Base-by-base conservation (phyloP, 2,888 invertebrate genomes). In the Carcina quercana region DNA sequence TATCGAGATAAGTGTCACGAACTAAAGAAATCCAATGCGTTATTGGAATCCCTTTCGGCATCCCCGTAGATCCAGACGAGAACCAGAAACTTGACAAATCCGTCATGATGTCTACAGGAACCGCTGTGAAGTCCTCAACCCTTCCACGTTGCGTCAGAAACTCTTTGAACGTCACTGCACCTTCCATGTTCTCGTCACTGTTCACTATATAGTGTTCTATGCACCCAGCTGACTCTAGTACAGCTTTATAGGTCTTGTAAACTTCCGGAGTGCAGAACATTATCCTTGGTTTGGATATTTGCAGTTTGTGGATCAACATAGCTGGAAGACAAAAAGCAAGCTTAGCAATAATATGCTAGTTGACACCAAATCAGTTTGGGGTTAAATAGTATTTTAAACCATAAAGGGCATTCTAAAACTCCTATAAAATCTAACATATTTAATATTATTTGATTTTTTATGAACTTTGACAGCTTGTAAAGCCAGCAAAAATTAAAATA, bases 11-110 rank as follows among this genome's bases (percentile, higher is more conserved):
- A n/a, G n/a, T n/a, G n/a, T n/a, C n/a, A n/a, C n/a, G n/a, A n/a
- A n/a, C n/a, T n/a, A n/a, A n/a, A n/a, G n/a, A n/a, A n/a, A n/a
- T n/a, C n/a, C 53, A 19, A 41, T 63, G 60, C 0, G 55, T 58
- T n/a, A 49, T 30, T 1, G 52, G 57, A 0, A 54, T 35, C 1
- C 56, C 60, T 32, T 61, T 61, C 1, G 61, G 52, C 14, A 59
- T 15, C 0, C 62, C 61, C 3, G 59, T 59, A 1, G 62, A 61
- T 0, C 61, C 62, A 2, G 62, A 60, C 0, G 61, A 59, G 34
- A 36, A 58, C 1, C 54, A 12, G 5, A 58, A 45, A 2, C 57
- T 30, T 1, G 42, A 32, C 0, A 28, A 4, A 15, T 59, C 57
- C 2, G 42, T 36, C n/a, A n/a, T n/a, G 3, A 59, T 59, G 1